Evolutionary conservation across 2,113 vertebrate genomes (phyloP).

Genomic region (Corythornis madagascariensis): DNA sequence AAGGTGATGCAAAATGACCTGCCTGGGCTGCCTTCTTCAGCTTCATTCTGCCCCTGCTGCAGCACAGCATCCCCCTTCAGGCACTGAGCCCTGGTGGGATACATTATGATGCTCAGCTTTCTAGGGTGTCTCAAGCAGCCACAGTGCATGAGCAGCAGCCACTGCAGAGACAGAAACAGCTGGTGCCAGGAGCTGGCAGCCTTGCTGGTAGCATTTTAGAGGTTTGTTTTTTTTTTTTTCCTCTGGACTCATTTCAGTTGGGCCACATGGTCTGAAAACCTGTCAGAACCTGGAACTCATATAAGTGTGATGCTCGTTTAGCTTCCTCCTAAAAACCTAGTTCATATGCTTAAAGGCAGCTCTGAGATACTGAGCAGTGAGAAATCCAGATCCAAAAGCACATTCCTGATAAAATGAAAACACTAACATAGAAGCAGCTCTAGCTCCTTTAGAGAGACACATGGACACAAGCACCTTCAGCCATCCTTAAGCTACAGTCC

Average conservation of each 20-base stretch:
- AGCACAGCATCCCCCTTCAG: background rate
- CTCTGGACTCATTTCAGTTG: background rate
- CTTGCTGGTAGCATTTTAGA: background rate
- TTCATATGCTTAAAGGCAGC: background rate
- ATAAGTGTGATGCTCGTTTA: background rate
- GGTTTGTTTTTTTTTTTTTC: background rate
- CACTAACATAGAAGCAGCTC: background rate
- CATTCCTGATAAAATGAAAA: background rate
- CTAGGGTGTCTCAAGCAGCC: background rate
- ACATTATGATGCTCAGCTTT: background rate
- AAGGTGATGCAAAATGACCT: background rate
- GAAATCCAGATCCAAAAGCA: background rate
- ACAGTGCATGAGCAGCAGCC: rapidly evolving
- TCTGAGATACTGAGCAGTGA: background rate
- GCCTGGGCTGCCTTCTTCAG: background rate
- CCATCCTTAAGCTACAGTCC: background rate
- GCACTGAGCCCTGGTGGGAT: background rate
- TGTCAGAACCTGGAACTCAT: background rate
- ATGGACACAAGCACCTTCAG: rapidly evolving
- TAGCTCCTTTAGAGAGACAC: background rate
- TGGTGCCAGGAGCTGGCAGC: background rate
- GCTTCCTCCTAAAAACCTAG: background rate
- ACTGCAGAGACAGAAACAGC: rapidly evolving
- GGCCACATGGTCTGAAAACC: background rate
- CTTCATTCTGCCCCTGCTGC: background rate